Base-by-base conservation (phyloP, 2,797 vertebrate species). In the Tokudaia tokunoshimensis region DNA sequence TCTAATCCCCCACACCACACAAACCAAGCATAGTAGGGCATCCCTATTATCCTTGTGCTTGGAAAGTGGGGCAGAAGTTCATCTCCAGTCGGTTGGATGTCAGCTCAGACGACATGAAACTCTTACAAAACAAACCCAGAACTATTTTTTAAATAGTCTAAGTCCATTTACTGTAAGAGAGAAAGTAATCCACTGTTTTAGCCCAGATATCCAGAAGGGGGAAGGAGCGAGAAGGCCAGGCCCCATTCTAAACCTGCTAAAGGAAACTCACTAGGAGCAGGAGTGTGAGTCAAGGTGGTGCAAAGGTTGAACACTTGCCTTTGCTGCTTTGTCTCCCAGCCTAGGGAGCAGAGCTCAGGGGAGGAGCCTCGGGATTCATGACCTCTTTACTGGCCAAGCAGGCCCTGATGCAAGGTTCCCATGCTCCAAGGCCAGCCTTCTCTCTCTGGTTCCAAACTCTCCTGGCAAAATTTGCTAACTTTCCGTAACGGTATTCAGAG, bases 201-300 rank as follows among this genome's bases (percentile, higher is more conserved):
- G 75, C 44, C 44, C 72, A 19, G 70, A 13, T 34, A 74, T 50
- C 44, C 79, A 34, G 85, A 96, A 80, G 55, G 15, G 44, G 19
- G 12, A n/a, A 50, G 83, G 41, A 83, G 37, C 14, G 17, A 79
- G 80, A 93, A 89, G 59, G 50, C 6, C 67, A 17, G 31, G 74
- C 83, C 74, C 8, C 79, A 79, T 79, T 93, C 75, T 70, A 9
- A 9, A 92, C 55, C n/a, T 47, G 26, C 92, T 17, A 17, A 17
- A 82, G 37, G 50, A 8, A 37, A 31, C 57, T 90, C 34, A 11
- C 61, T 17, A 57, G 92, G 93, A 63, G 37, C 20, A 63, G 92
- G 81, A 41, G 34, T 65, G 7, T 91, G 89, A 96, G 59, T 95
- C 90, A 81, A 1, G 29, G 52, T 76, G 24, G 90, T 96, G 92